phyloP scores from a whole-genome alignment of 92 coral and sea anemone genomes.

The Meandrina meandrites region DNA sequence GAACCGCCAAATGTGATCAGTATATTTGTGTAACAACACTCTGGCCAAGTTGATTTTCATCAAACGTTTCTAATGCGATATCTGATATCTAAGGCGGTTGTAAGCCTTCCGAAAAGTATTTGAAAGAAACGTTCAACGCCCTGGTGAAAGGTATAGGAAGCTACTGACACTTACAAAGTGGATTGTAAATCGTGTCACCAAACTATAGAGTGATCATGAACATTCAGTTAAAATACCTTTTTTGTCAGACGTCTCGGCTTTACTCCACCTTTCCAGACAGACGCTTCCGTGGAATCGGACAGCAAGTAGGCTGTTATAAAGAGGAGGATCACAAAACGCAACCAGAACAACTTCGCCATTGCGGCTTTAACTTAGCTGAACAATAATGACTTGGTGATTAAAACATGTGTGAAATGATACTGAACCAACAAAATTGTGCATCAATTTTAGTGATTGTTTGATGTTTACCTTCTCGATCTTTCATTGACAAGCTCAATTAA shows the following conservation, averaged over 20 bases:
- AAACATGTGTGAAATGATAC: neutral
- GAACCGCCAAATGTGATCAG: too few species aligned
- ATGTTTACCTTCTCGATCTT: neutral
- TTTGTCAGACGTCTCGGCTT: neutral
- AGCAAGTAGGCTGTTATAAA: neutral
- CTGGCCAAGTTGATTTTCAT: too few species aligned
- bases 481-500: neutral
- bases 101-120: too few species aligned
- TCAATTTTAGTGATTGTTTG: neutral
- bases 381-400: neutral
- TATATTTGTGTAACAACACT: too few species aligned
- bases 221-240: too few species aligned
- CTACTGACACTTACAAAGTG: neutral
- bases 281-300: neutral
- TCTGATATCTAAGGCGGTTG: too few species aligned
- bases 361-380: neutral
- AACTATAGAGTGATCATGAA: neutral
- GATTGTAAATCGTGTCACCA: neutral
- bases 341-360: conserved; percentile 8
- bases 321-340: neutral
- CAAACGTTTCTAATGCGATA: too few species aligned
- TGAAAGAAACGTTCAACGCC: too few species aligned
- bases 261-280: neutral
- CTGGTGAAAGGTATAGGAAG: too few species aligned
- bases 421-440: neutral